Evolutionary conservation across 2,113 vertebrate genomes (phyloP), one percentile per base, ranked within the genome.

Genomic region (Aplodontia rufa): DNA sequence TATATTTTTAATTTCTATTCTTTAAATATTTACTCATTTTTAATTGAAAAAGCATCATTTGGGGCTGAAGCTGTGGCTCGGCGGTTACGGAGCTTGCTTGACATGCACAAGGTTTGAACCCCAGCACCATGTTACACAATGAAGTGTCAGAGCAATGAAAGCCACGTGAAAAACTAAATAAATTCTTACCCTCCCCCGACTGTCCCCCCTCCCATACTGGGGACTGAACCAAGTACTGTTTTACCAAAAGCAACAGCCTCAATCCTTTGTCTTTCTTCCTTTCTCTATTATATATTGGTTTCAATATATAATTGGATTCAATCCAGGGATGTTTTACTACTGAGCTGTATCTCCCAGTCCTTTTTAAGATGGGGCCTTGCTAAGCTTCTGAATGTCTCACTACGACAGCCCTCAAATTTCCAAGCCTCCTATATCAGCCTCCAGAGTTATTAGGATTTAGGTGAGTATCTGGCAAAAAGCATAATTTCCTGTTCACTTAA

Each of bases 21-120:
- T 86, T 96, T 75, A 88, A 62, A 79, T 58, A 86, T 78, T 95
- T 79, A 51, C 17, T 80, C 26, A 81, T 58, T 42, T 82, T 19
- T 91, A 88, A 64, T 13, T 74, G 49, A 93, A n/a, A 92, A 90
- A 93, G 24, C 24, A 92, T 60, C 26, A 79, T 37, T 86, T 64
- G n/a, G n/a, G n/a, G n/a, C n/a, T n/a, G n/a, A n/a, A n/a, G n/a
- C n/a, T n/a, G n/a, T n/a, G n/a, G n/a, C n/a, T n/a, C n/a, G n/a
- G n/a, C n/a, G n/a, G n/a, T n/a, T n/a, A n/a, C n/a, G n/a, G n/a
- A n/a, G n/a, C n/a, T n/a, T n/a, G n/a, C n/a, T n/a, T n/a, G n/a
- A n/a, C n/a, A n/a, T n/a, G n/a, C n/a, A n/a, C n/a, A n/a, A n/a
- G n/a, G n/a, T n/a, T n/a, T n/a, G n/a, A n/a, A n/a, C n/a, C n/a